Evolutionary conservation across 2,888 invertebrate genomes (phyloP), one percentile per base, ranked within the genome.

Genomic region (Conchocele bisecta): DNA sequence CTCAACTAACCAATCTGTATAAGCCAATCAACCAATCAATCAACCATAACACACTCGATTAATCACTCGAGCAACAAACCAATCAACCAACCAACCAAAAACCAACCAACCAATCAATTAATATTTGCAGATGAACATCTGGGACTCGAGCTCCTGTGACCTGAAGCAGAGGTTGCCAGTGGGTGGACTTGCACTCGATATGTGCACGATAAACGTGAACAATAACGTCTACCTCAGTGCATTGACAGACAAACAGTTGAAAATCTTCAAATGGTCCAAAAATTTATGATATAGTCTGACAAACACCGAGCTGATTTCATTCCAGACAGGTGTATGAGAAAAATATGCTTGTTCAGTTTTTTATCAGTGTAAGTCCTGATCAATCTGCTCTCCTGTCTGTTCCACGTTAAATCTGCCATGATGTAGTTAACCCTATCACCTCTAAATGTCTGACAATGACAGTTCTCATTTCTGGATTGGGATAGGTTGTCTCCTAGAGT

Each of bases 121-220:
- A 31, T 42, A 33, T 35, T 76, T 83, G 15, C 80, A 88, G 89
- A 73, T 86, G 0, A 82, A 86, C n/a, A 66, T 88, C 0, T 89
- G 89, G 89, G 86, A 89, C 60, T 76, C 82, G 17, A 79, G 78
- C 0, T 84, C 75, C n/a, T 85, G 87, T 7, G 81, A 84, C 41
- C 64, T 85, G 48, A 66, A 70, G n/a, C 88, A 89, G 73, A 80
- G 83, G 31, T 57, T 89, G 29, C 42, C 78, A 0, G 67, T 75
- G 22, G 82, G 79, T 28, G 85, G 84, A 2, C 66, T 82, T 20
- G 83, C 86, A 9, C 75, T 89, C 28, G 89, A 89, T 58, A 72
- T 87, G 17, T 83, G 83, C 70, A 54, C 82, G 17, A 70, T 88
- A 26, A 56, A 54, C 6, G 60, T 83, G 29, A 88, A 88, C 58